Percentiles rank a stretch among this genome's conserved stretches.
Conservation (phyloP, 2,888 invertebrate species). For the Acronicta alni region DNA sequence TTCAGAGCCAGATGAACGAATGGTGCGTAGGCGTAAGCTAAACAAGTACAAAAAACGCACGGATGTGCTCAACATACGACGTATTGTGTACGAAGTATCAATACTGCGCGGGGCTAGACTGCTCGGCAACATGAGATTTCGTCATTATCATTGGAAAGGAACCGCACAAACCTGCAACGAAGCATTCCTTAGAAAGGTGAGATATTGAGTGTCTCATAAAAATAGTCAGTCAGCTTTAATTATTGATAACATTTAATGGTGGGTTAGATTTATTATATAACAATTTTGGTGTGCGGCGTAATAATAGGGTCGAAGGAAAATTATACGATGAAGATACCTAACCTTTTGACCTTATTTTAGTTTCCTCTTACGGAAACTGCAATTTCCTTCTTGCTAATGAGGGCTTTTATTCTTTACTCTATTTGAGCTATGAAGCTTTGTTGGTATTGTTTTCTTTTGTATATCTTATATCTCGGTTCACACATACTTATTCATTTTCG, state of each 20-base stretch:
- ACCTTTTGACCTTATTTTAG: conserved; percentile 86
- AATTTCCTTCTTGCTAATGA: conserved; percentile 88
- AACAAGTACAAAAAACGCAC: conserved; percentile 91
- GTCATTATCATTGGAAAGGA: conserved; percentile 95
- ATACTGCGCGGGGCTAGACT: conserved; percentile 91
- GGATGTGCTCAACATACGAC: conserved; percentile 91
- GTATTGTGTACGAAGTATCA: conserved; percentile 92
- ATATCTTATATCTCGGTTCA: conserved; percentile 24
- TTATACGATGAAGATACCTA: conserved; percentile 72
- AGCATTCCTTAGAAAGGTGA: conserved; percentile 96
- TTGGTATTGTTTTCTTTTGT: conserved; percentile 43
- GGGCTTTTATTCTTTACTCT: conserved; percentile 80
- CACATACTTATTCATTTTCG: conserved; percentile 6
- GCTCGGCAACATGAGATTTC: conserved; percentile 92
- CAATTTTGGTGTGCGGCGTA: conserved; percentile 60
- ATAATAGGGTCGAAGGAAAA: conserved; percentile 66
- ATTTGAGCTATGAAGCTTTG: conserved; percentile 57
- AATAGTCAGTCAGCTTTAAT: conserved; percentile 12
- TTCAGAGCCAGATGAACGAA: conserved; percentile 92
- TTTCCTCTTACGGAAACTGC: conserved; percentile 81
- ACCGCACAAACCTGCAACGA: conserved; percentile 96
- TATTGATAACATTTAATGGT: conserved; percentile 22
- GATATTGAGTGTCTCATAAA: conserved; percentile 45
- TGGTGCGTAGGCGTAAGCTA: conserved; percentile 89
- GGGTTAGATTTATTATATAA: conserved; percentile 46